These are phyloP conservation scores for Poecilia gillii DNA, from an alignment of 2,797 vertebrate species.

Conservation along the genomic window DNA sequence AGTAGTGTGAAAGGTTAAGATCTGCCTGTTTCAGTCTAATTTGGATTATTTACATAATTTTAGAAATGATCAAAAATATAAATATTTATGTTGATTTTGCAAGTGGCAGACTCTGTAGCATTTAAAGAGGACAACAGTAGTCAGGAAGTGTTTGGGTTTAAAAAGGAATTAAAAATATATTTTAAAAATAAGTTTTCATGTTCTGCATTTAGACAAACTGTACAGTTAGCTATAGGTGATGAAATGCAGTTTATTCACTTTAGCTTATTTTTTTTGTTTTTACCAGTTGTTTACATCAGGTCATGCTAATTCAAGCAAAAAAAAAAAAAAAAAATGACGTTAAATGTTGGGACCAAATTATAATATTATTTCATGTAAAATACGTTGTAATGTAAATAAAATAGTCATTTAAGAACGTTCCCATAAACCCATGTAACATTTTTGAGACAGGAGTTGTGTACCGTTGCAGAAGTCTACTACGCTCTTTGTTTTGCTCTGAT, in stretches of 20 bases:
- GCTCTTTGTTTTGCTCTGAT: background rate
- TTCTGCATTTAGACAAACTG: background rate
- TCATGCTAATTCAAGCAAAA: background rate
- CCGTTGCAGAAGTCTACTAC: background rate
- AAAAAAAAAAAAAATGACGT: background rate
- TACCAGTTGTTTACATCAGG: background rate
- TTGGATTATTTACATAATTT: background rate
- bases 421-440: background rate
- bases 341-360: background rate
- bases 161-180: background rate
- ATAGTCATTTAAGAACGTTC: background rate
- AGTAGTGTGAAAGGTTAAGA: conserved; percentile 26
- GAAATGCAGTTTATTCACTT: background rate
- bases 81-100: background rate
- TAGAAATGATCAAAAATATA: background rate
- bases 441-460: background rate
- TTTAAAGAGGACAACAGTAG: background rate
- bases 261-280: background rate
- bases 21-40: conserved; percentile 1
- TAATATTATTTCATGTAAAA: background rate
- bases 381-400: background rate
- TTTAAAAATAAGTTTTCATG: background rate
- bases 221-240: background rate
- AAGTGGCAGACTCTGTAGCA: background rate
- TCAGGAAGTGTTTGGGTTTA: background rate